Conservation (phyloP, 2,888 invertebrate species). For the Eupithecia vulgata region DNA sequence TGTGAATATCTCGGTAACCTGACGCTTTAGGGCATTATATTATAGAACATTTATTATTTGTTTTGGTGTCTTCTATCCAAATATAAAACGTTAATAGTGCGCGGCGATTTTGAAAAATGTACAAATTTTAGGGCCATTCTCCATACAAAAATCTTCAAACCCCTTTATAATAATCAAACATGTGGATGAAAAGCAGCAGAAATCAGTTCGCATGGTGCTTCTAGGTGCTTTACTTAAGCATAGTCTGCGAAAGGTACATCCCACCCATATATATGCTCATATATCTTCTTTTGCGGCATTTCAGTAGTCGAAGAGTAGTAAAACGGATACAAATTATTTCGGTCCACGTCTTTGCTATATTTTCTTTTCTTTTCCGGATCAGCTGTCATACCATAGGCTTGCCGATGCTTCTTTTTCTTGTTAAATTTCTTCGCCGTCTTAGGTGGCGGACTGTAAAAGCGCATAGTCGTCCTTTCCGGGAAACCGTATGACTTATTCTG, state of each 20-base stretch:
- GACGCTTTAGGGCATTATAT: too few species aligned
- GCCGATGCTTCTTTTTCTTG: background rate
- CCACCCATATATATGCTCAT: background rate
- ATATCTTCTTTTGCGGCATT: fast-evolving
- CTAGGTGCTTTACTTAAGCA: too few species aligned
- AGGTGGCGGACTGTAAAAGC: fast-evolving
- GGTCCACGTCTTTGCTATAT: background rate
- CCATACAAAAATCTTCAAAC: too few species aligned
- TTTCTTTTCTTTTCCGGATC: background rate
- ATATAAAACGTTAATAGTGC: too few species aligned
- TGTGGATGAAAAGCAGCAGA: too few species aligned
- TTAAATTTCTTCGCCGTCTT: background rate
- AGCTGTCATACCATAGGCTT: background rate
- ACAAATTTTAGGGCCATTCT: too few species aligned
- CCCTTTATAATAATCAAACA: too few species aligned
- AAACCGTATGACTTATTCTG: background rate
- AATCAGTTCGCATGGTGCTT: too few species aligned
- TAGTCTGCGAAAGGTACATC: background rate
- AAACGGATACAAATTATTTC: background rate
- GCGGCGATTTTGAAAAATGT: too few species aligned
- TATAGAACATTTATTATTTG: too few species aligned
- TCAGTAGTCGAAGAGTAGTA: background rate
- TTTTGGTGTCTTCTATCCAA: too few species aligned
- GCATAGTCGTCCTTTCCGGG: background rate
- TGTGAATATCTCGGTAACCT: too few species aligned